Conservation (phyloP, 2,888 invertebrate genomes). For the Cephus pygmeus region DNA sequence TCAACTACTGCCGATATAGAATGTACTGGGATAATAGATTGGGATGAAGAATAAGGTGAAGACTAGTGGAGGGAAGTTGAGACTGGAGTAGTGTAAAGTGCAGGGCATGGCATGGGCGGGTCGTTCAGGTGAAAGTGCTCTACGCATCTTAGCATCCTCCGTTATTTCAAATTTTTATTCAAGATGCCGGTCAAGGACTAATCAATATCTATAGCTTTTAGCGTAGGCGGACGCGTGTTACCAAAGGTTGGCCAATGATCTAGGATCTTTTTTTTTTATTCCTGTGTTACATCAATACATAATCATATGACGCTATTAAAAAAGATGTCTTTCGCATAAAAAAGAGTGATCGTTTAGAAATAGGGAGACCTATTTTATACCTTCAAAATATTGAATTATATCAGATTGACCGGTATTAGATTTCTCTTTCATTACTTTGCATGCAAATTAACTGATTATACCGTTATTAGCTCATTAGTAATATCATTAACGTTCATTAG, state of each 20-base stretch:
- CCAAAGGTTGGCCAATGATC: slow-evolving; percentile 34
- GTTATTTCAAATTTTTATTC: slow-evolving; percentile 49
- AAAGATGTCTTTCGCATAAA: not conserved
- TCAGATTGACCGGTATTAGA: not conserved
- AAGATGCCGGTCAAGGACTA: slow-evolving; percentile 57
- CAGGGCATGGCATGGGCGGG: slow-evolving; percentile 31
- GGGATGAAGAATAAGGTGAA: not conserved
- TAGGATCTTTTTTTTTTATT: not conserved
- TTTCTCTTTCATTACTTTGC: not conserved
- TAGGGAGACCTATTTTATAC: not conserved
- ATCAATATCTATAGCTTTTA: slow-evolving; percentile 35
- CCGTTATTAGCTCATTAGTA: not conserved
- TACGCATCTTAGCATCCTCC: slow-evolving; percentile 47
- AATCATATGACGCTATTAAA: not conserved
- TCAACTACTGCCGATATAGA: not conserved
- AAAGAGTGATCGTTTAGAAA: not conserved
- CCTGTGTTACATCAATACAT: not conserved
- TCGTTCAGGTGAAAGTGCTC: slow-evolving; percentile 46
- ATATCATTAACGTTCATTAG: not conserved
- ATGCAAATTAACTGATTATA: not conserved
- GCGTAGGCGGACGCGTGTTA: slow-evolving; percentile 16
- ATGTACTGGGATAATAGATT: not conserved
- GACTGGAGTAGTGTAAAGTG: not conserved
- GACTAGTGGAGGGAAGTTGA: not conserved
- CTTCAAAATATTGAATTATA: not conserved